These are phyloP conservation scores for Todiramphus chloris DNA, from an alignment of 2,113 vertebrate genomes.

Conservation along the genomic window DNA sequence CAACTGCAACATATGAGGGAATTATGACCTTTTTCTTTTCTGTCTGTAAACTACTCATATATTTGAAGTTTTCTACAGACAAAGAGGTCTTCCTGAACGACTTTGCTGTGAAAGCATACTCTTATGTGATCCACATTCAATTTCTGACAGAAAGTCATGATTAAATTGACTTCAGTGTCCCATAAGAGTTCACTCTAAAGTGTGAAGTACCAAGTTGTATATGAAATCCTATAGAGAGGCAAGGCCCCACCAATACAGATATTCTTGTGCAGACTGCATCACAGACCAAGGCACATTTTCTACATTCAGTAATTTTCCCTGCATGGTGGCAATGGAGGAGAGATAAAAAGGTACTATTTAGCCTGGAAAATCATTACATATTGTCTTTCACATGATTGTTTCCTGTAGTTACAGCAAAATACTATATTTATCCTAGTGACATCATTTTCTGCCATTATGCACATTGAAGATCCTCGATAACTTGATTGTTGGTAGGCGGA, in stretches of 20 bases:
- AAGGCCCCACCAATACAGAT: not conserved
- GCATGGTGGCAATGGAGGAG: not conserved
- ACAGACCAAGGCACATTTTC: not conserved
- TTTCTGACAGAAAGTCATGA: not conserved
- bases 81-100: not conserved
- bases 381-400: not conserved
- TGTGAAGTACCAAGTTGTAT: not conserved
- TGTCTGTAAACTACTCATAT: not conserved
- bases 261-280: not conserved
- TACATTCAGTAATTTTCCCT: not conserved
- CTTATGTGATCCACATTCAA: not conserved
- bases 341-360: not conserved
- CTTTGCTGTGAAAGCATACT: not conserved
- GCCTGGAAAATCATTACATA: not conserved
- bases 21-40: not conserved
- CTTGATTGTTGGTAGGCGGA: not conserved
- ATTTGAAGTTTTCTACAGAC: not conserved
- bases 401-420: not conserved
- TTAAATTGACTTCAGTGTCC: not conserved
- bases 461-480: not conserved
- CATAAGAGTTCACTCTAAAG: fast-evolving
- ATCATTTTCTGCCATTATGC: not conserved
- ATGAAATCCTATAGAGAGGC: not conserved
- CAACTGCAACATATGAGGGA: not conserved
- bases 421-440: not conserved